phyloP scores from a whole-genome alignment of 2,888 invertebrate species.

The Phlogophora meticulosa region DNA sequence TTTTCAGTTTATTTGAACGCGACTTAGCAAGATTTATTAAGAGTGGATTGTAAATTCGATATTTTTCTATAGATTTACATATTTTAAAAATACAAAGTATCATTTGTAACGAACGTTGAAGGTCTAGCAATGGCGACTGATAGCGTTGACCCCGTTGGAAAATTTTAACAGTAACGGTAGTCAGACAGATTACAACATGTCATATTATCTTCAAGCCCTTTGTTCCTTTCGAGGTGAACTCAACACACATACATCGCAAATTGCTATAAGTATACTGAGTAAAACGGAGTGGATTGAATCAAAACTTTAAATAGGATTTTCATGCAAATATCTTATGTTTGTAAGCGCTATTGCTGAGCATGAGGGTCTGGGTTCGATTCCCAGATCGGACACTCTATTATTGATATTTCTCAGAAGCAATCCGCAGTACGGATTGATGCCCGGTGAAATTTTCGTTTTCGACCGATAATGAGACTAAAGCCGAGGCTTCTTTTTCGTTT shows the following conservation, averaged over 20 bases:
- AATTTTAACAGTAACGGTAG: constrained; percentile 51
- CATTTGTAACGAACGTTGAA: constrained; percentile 49
- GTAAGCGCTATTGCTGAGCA: too few relatives aligned
- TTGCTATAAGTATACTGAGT: constrained; percentile 1
- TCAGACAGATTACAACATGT: constrained; percentile 45
- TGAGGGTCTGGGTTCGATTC: too few relatives aligned
- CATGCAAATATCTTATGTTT: too few relatives aligned
- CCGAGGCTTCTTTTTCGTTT: too few relatives aligned
- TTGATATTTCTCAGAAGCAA: too few relatives aligned
- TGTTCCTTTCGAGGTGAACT: constrained; percentile 49
- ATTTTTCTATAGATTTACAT: constrained; percentile 24
- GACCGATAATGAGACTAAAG: too few relatives aligned
- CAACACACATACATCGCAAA: constrained; percentile 18
- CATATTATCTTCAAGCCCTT: constrained; percentile 42
- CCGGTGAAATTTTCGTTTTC: too few relatives aligned
- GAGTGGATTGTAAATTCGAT: constrained; percentile 7
- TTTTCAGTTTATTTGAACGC: constrained; percentile 27
- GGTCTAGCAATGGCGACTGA: constrained; percentile 48
- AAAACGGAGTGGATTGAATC: too few relatives aligned
- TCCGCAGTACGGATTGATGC: too few relatives aligned
- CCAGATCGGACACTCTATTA: too few relatives aligned
- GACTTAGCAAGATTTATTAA: constrained; percentile 16
- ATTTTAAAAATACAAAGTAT: constrained; percentile 32
- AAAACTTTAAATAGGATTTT: too few relatives aligned
- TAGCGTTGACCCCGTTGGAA: constrained; percentile 52